These are phyloP conservation scores for Larimichthys polyactis DNA, from an alignment of 2,113 vertebrate species.

Conservation along the genomic window DNA sequence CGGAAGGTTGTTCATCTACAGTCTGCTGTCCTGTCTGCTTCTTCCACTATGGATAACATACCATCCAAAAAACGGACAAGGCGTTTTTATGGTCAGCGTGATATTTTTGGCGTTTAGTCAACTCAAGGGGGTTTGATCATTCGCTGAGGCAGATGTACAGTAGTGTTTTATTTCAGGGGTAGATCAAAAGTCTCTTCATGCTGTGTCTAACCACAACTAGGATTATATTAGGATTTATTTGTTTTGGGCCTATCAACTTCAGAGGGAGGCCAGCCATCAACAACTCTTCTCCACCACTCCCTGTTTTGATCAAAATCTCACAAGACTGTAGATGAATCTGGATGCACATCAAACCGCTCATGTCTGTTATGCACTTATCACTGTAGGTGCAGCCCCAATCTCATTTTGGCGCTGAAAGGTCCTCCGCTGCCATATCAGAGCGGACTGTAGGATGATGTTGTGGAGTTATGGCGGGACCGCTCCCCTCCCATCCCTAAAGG, in stretches of 20 bases:
- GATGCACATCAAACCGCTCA: constrained; percentile 49
- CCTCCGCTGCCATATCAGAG: constrained; percentile 3
- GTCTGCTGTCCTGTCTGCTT: constrained; percentile 24
- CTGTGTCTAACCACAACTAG: constrained; percentile 73
- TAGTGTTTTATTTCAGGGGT: constrained; percentile 79
- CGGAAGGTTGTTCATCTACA: constrained; percentile 49
- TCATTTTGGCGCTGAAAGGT: constrained; percentile 33
- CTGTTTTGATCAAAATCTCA: constrained; percentile 64
- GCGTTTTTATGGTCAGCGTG: constrained; percentile 52
- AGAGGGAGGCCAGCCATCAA: constrained; percentile 62
- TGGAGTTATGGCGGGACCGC: constrained; percentile 30
- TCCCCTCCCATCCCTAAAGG: constrained; percentile 50
- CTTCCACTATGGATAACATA: constrained; percentile 50
- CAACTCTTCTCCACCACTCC: constrained; percentile 65
- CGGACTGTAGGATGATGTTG: constrained; percentile 34
- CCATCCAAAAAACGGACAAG: constrained; percentile 36
- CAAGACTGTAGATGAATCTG: constrained; percentile 43
- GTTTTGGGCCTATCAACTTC: constrained; percentile 69
- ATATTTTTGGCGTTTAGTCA: constrained; percentile 67
- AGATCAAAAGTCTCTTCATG: constrained; percentile 77
- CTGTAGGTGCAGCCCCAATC: constrained; percentile 25
- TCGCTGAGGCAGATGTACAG: constrained; percentile 73
- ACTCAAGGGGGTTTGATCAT: constrained; percentile 66
- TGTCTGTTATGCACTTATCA: constrained; percentile 31
- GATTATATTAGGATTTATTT: constrained; percentile 79